Percentiles rank a stretch among this genome's conserved stretches.
Evolutionary conservation across 2,797 vertebrate genomes (phyloP).

Genomic region (Neomorphus geoffroyi): DNA sequence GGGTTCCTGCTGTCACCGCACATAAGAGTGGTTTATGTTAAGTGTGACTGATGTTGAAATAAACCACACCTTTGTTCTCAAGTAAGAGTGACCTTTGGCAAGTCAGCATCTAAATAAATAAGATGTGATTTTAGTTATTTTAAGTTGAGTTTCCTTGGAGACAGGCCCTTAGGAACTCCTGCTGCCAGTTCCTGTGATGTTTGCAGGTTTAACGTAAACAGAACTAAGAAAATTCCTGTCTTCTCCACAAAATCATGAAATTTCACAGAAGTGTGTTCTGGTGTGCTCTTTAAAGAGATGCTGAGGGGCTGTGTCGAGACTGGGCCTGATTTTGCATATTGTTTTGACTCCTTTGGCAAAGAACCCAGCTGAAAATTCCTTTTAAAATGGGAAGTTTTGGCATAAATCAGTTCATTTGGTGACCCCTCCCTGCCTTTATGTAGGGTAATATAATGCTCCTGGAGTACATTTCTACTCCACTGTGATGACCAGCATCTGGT

Average conservation of each 20-base stretch:
- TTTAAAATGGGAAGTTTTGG: background rate
- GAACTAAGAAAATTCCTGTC: background rate
- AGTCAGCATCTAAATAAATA: conserved; percentile 32
- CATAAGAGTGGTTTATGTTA: background rate
- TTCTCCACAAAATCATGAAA: background rate
- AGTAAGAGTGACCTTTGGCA: conserved; percentile 46
- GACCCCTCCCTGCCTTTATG: background rate
- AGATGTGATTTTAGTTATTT: conserved; percentile 45
- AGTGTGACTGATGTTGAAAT: conserved; percentile 29
- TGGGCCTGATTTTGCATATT: background rate
- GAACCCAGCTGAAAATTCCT: background rate
- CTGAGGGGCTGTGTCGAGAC: background rate
- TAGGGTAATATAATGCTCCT: background rate
- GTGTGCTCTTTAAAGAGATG: background rate
- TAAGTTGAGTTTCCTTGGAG: conserved; percentile 46
- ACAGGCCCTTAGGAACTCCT: background rate
- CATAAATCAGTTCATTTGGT: background rate
- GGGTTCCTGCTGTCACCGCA: background rate
- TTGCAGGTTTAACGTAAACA: background rate
- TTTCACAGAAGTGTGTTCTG: background rate
- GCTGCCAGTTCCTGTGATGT: conserved; percentile 11
- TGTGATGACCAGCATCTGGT: background rate
- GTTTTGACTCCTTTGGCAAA: background rate
- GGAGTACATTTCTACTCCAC: background rate
- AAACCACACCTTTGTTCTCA: background rate